These are phyloP conservation scores for Oreohelix idahoensis DNA, from an alignment of 1,140 invertebrate genomes.

Conservation along the genomic window DNA sequence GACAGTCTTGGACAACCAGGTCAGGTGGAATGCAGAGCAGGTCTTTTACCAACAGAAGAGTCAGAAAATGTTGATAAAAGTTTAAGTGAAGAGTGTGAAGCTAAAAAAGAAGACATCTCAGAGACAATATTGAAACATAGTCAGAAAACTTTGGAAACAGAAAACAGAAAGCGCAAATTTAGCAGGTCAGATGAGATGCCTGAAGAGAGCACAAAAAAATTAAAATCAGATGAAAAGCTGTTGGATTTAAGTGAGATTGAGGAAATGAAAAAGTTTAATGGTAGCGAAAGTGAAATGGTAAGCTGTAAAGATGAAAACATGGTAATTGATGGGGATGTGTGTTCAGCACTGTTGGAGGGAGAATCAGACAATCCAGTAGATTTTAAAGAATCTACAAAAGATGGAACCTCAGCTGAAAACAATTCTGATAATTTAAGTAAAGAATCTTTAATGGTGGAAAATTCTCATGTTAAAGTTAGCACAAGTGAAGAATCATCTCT, in stretches of 20 bases:
- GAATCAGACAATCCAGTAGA: not conserved
- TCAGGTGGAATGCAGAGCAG: not conserved
- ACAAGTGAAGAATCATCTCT: not conserved
- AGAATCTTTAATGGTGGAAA: not conserved
- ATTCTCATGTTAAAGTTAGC: not conserved
- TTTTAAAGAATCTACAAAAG: not conserved
- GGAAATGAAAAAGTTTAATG: not conserved
- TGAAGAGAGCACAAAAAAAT: not conserved
- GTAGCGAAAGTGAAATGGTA: not conserved
- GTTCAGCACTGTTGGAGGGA: not conserved
- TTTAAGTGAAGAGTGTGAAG: not conserved
- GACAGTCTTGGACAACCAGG: no score
- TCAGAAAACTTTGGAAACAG: constrained; percentile 3
- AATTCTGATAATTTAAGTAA: not conserved
- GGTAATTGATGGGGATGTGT: not conserved
- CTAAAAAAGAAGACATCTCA: not conserved
- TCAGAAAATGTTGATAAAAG: not conserved
- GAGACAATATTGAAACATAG: not conserved
- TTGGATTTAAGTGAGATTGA: not conserved
- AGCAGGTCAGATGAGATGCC: not conserved
- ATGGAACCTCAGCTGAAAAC: not conserved
- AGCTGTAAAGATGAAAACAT: not conserved
- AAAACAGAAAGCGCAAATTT: not conserved
- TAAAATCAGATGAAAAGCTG: not conserved
- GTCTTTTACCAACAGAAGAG: not conserved